Conservation (phyloP, 2,888 invertebrate genomes). For the Pomacea canaliculata region DNA sequence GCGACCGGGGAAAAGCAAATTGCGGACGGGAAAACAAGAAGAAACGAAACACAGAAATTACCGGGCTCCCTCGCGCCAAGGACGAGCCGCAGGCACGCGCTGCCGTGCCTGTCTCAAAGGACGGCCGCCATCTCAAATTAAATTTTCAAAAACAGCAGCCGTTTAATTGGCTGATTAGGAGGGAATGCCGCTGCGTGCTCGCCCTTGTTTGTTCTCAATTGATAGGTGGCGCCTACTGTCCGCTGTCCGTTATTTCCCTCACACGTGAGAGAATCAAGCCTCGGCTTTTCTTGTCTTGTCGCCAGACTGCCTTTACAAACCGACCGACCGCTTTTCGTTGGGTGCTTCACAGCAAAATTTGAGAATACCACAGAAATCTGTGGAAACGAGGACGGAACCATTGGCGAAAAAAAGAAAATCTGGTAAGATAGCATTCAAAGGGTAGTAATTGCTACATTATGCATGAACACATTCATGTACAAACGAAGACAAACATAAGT, state of each 20-base stretch:
- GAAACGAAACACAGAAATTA: constrained; percentile 20
- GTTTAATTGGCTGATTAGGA: constrained; percentile 26
- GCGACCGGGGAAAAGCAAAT: constrained; percentile 24
- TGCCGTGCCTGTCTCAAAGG: constrained; percentile 21
- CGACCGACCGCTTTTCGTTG: no score
- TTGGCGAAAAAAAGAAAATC: no score
- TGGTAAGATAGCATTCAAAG: no score
- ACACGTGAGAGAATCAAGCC: neutral
- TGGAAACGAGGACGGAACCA: no score
- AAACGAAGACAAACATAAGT: no score
- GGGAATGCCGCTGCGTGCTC: constrained; percentile 5
- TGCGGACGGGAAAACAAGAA: constrained; percentile 6
- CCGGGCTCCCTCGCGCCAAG: constrained; percentile 1
- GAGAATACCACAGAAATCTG: no score
- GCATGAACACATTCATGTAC: no score
- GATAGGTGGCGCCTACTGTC: constrained; percentile 13
- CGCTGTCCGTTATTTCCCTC: neutral
- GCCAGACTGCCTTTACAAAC: neutral
- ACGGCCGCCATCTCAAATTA: constrained; percentile 21
- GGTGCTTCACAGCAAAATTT: no score
- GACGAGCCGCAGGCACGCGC: constrained; percentile 13
- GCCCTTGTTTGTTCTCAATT: constrained; percentile 11
- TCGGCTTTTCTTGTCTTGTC: neutral
- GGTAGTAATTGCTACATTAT: no score
- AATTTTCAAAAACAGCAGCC: constrained; percentile 20